Conservation (phyloP, 2,888 invertebrate genomes). For the Calliphora vomitoria region DNA sequence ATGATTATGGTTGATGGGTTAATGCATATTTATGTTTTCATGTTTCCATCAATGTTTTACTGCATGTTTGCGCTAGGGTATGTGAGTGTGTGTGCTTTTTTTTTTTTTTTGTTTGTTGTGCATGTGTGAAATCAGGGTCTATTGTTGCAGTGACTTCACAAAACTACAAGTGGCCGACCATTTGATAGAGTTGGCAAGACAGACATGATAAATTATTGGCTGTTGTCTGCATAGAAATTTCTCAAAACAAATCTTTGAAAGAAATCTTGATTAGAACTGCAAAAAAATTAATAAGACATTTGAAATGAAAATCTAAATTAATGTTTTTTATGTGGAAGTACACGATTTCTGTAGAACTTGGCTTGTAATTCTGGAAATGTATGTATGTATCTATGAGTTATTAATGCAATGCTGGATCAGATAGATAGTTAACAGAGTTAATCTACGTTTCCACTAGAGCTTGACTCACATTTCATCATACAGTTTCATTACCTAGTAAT, state of each 20-base stretch:
- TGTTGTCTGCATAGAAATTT: slow-evolving; percentile 35
- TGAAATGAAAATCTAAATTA: no score
- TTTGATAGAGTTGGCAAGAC: slow-evolving; percentile 45
- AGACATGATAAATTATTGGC: slow-evolving; percentile 53
- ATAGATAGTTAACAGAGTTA: no score
- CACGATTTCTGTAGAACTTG: no score
- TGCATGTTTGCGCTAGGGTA: background rate
- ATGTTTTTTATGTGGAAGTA: no score
- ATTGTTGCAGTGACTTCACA: slow-evolving; percentile 48
- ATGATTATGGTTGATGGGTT: slow-evolving; percentile 68
- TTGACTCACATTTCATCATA: no score
- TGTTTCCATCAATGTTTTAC: slow-evolving; percentile 50
- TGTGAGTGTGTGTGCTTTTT: background rate
- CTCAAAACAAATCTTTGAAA: slow-evolving; percentile 37
- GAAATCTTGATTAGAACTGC: slow-evolving; percentile 45
- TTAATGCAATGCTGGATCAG: no score
- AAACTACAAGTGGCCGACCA: slow-evolving; percentile 57
- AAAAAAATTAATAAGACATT: background rate
- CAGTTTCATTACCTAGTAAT: no score
- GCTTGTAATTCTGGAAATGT: no score
- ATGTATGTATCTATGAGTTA: no score
- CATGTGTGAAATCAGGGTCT: slow-evolving; percentile 57
- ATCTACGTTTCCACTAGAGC: no score
- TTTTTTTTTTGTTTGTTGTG: background rate
- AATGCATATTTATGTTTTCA: slow-evolving; percentile 69